These are phyloP conservation scores for Arctia plantaginis DNA, from an alignment of 2,888 invertebrate genomes.

Conservation along the genomic window DNA sequence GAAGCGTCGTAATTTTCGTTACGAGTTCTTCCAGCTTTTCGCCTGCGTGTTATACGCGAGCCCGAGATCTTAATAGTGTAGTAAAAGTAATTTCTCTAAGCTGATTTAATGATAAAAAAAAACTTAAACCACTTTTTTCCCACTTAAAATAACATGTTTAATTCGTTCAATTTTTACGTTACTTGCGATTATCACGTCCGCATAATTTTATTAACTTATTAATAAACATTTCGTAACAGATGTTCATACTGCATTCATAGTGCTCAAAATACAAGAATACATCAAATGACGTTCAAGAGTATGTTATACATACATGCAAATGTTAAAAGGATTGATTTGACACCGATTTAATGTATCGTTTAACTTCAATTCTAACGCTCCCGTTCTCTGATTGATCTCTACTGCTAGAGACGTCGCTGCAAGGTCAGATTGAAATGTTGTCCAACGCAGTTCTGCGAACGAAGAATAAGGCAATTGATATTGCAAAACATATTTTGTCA, in stretches of 20 bases:
- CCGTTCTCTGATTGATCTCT: slow-evolving; percentile 9
- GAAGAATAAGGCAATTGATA: slow-evolving; percentile 19
- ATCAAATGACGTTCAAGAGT: neutral
- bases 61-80: no score
- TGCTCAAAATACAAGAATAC: neutral
- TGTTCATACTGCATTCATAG: neutral
- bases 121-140: no score
- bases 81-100: neutral
- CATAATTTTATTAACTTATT: no score
- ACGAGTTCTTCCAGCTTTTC: neutral
- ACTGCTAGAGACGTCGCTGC: slow-evolving; percentile 16
- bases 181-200: no score
- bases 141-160: no score
- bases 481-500: neutral
- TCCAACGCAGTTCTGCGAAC: slow-evolving; percentile 14
- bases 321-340: slow-evolving; percentile 39
- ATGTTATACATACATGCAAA: neutral
- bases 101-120: no score
- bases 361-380: slow-evolving; percentile 42
- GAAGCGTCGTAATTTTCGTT: neutral
- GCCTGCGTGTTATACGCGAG: no score
- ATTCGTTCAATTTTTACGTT: no score
- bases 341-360: slow-evolving; percentile 40
- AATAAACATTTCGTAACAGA: neutral
- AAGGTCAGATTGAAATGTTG: slow-evolving; percentile 25